These are phyloP conservation scores for Salmo trutta DNA, from an alignment of 2,797 vertebrate genomes.

Conservation along the genomic window DNA sequence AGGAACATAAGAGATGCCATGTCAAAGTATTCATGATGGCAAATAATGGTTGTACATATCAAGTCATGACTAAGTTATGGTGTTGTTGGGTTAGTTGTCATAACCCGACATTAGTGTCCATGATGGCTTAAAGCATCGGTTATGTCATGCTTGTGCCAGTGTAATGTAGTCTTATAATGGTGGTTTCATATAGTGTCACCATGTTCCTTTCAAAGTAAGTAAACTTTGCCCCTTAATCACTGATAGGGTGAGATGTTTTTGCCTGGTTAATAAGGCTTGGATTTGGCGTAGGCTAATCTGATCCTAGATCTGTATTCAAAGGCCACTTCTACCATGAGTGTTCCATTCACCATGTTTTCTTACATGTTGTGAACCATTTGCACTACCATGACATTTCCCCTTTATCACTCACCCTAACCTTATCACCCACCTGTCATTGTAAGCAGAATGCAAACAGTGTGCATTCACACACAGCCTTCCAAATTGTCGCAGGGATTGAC, in stretches of 20 bases:
- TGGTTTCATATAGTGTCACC: background rate
- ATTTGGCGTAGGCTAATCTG: slow-evolving; percentile 15
- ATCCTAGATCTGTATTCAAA: slow-evolving; percentile 24
- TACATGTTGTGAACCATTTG: slow-evolving; percentile 34
- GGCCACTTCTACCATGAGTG: background rate
- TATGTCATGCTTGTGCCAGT: slow-evolving; percentile 38
- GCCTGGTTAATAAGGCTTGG: slow-evolving; percentile 21
- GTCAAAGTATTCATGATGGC: background rate
- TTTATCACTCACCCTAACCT: slow-evolving; percentile 17
- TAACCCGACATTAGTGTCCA: slow-evolving; percentile 11
- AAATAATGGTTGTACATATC: background rate
- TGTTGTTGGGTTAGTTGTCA: slow-evolving; percentile 24
- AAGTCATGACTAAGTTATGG: slow-evolving; percentile 10
- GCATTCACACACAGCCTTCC: slow-evolving; percentile 17
- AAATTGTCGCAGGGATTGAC: slow-evolving; percentile 7
- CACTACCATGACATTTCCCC: slow-evolving; percentile 35
- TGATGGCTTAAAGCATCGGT: slow-evolving; percentile 26
- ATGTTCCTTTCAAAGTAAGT: slow-evolving; percentile 11
- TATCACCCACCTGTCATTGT: slow-evolving; percentile 2
- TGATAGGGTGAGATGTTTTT: slow-evolving; percentile 23
- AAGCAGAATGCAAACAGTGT: slow-evolving; percentile 4
- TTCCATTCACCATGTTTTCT: slow-evolving; percentile 34
- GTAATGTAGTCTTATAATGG: slow-evolving; percentile 11
- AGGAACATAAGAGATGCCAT: slow-evolving; percentile 12
- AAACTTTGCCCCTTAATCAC: slow-evolving; percentile 31